Evolutionary conservation across 1,140 invertebrate genomes (phyloP).

Genomic region (Lasioglossum albipes): DNA sequence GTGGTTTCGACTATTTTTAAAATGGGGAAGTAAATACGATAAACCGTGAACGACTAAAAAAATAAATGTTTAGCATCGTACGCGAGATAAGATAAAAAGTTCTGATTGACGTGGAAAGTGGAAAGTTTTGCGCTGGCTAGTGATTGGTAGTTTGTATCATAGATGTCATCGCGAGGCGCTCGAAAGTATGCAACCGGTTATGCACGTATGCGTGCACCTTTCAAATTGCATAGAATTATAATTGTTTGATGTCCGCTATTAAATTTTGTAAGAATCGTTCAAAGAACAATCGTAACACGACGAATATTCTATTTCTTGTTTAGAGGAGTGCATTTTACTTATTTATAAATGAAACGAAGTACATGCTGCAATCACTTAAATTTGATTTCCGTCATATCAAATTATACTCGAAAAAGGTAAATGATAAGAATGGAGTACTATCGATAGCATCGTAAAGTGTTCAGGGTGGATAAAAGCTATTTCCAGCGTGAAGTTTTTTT

Average conservation of each 20-base stretch:
- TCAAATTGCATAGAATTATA: too few relatives aligned
- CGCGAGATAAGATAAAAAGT: conserved; percentile 12
- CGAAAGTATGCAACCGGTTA: not conserved
- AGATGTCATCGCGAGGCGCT: conserved; percentile 35
- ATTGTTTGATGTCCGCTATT: too few relatives aligned
- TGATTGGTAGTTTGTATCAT: conserved; percentile 20
- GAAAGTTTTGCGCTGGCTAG: conserved; percentile 1
- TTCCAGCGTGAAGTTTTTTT: not conserved
- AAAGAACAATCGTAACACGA: too few relatives aligned
- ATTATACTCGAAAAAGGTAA: not conserved
- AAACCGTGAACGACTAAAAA: not conserved
- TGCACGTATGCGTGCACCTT: not conserved
- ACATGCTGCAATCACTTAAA: too few relatives aligned
- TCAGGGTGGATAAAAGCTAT: too few relatives aligned
- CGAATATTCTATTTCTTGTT: too few relatives aligned
- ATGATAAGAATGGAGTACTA: not conserved
- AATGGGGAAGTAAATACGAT: not conserved
- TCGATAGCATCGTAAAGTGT: too few relatives aligned
- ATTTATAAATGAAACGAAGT: too few relatives aligned
- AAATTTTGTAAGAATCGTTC: not conserved
- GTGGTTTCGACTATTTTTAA: too few relatives aligned
- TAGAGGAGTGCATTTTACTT: too few relatives aligned
- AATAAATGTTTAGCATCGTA: not conserved
- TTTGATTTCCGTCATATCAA: not conserved
- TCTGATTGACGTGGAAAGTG: conserved; percentile 22